Conservation (phyloP, 2,888 invertebrate genomes). For the Mesorhabditis sp. region DNA sequence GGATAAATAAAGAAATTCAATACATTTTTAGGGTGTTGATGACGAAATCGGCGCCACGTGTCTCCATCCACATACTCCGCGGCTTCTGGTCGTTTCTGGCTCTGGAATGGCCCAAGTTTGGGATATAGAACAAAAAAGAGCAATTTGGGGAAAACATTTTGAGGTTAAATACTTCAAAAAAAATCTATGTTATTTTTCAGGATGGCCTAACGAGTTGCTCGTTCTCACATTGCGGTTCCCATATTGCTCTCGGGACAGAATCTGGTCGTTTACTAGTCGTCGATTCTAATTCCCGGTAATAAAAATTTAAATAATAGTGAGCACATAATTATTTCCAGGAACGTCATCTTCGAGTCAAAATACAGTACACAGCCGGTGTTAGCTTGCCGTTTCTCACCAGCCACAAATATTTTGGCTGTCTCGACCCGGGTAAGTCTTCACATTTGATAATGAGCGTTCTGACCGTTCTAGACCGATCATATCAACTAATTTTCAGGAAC, state of each 20-base stretch:
- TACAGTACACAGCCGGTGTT: not conserved
- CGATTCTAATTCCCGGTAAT: not conserved
- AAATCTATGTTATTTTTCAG: not conserved
- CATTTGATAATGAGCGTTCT: not conserved
- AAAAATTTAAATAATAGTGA: too few relatives aligned
- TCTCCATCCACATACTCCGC: not conserved
- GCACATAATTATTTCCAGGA: not conserved
- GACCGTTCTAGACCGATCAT: too few relatives aligned
- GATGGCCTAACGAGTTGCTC: not conserved
- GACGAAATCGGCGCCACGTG: not conserved
- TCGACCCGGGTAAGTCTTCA: not conserved
- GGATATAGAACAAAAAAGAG: not conserved
- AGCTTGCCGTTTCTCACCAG: not conserved
- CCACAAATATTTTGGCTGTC: not conserved
- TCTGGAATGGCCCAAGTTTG: not conserved
- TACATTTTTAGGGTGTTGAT: not conserved
- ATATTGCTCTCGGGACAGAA: not conserved
- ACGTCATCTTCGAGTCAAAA: not conserved
- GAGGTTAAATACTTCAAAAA: not conserved
- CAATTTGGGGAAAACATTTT: slow-evolving; percentile 1
- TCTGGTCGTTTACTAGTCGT: not conserved
- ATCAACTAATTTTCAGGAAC: not conserved
- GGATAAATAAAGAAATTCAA: too few relatives aligned
- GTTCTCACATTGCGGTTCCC: not conserved
- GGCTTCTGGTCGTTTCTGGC: not conserved